A percentile compares a stretch with the other conserved stretches of the same genome.
Evolutionary conservation across 2,888 invertebrate species (phyloP).

Genomic region (Diarsia brunnea): DNA sequence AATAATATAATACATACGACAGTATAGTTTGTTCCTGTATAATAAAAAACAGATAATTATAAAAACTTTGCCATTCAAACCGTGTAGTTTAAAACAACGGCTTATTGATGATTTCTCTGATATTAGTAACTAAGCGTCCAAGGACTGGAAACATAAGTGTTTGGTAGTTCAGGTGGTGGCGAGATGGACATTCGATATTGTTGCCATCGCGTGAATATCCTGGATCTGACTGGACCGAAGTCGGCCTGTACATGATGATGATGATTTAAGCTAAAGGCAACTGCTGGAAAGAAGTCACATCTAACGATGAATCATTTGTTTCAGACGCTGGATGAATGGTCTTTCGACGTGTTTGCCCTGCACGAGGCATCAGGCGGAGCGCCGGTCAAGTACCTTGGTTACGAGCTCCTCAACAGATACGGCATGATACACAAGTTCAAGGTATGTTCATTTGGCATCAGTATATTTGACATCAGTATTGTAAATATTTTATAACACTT

Average conservation of each 20-base stretch:
- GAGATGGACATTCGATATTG: too few species aligned
- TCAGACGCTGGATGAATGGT: slow-evolving; percentile 98
- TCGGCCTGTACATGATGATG: too few species aligned
- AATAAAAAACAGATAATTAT: too few species aligned
- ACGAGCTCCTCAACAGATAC: slow-evolving; percentile 98
- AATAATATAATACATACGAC: background rate
- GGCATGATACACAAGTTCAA: slow-evolving; percentile 99
- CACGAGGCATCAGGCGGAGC: slow-evolving; percentile 96
- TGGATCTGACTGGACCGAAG: too few species aligned
- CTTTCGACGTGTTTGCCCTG: slow-evolving; percentile 97
- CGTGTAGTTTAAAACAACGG: background rate
- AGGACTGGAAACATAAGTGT: too few species aligned
- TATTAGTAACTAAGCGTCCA: background rate
- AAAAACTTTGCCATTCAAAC: background rate
- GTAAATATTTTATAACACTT: background rate
- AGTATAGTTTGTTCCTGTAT: too few species aligned
- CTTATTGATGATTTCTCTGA: background rate
- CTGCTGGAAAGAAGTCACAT: background rate
- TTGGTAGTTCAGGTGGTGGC: too few species aligned
- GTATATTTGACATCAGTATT: too few species aligned
- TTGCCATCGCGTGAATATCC: too few species aligned
- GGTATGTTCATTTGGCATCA: too few species aligned
- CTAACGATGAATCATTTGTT: slow-evolving; percentile 24
- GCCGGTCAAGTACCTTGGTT: slow-evolving; percentile 97
- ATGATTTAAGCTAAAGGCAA: background rate